A percentile compares a stretch with the other conserved stretches of the same genome.
These are phyloP conservation scores for Scaptomyza pallida DNA, from an alignment of 1,140 invertebrate species.

Conservation along the genomic window DNA sequence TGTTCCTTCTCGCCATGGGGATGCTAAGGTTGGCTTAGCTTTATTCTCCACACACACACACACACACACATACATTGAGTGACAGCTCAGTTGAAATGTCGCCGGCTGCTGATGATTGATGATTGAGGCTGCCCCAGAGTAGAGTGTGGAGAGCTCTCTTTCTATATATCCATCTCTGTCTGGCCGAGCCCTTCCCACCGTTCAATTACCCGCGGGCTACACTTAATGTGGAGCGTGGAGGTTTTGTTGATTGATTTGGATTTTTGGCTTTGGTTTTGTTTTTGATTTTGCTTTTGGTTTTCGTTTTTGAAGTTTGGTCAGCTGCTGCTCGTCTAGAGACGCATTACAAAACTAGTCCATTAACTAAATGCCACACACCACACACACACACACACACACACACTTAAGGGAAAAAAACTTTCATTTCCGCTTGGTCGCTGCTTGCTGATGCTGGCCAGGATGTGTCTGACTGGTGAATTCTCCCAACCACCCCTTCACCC, in stretches of 20 bases:
- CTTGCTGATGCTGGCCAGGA: constrained; percentile 5
- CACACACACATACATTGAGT: constrained; percentile 17
- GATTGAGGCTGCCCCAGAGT: constrained; percentile 4
- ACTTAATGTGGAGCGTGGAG: not conserved
- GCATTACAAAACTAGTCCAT: constrained; percentile 68
- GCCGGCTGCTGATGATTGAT: constrained; percentile 42
- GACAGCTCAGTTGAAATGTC: constrained; percentile 45
- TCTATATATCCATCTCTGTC: not conserved
- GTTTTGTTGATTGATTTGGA: constrained; percentile 34
- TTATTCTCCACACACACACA: too few relatives aligned
- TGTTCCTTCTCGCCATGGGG: too few relatives aligned
- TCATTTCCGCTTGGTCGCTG: constrained; percentile 61
- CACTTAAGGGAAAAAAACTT: constrained; percentile 65
- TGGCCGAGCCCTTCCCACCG: not conserved
- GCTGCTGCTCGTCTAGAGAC: not conserved
- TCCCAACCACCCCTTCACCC: not conserved
- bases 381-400: constrained; percentile 16
- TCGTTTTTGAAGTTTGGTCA: constrained; percentile 24
- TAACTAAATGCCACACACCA: constrained; percentile 55
- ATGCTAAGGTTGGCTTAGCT: too few relatives aligned
- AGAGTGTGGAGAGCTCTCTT: not conserved
- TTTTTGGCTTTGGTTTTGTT: constrained; percentile 5
- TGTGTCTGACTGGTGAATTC: constrained; percentile 6
- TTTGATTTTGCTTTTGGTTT: constrained; percentile 14
- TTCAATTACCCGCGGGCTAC: too few relatives aligned